A percentile compares a stretch with the other conserved stretches of the same genome.
Evolutionary conservation across 2,888 invertebrate species (phyloP).

Genomic region (Sphaerophoria taeniata): DNA sequence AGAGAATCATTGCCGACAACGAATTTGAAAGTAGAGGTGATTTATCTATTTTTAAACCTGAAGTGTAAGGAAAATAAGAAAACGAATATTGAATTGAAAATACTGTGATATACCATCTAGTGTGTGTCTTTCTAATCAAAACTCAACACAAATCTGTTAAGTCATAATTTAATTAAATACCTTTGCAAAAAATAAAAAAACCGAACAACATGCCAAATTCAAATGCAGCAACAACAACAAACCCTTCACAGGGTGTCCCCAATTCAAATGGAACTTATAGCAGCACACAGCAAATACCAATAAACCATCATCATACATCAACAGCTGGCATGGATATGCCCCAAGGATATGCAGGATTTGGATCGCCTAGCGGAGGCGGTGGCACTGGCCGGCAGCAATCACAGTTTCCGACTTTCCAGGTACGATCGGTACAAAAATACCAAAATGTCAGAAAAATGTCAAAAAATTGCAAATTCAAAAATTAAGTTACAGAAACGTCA

Average conservation of each 20-base stretch:
- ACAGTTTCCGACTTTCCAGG: constrained; percentile 76
- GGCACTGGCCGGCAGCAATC: constrained; percentile 42
- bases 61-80: constrained; percentile 19
- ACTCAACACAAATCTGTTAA: constrained; percentile 18
- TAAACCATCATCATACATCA: constrained; percentile 65
- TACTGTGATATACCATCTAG: constrained; percentile 55
- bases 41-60: constrained; percentile 53
- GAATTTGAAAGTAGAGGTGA: constrained; percentile 31
- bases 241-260: constrained; percentile 66
- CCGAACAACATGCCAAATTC: constrained; percentile 63
- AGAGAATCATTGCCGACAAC: constrained; percentile 21
- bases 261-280: constrained; percentile 68
- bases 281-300: constrained; percentile 64
- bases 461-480: background rate
- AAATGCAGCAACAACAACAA: constrained; percentile 70
- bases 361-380: constrained; percentile 53
- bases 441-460: background rate
- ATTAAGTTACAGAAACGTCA: constrained; percentile 37
- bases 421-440: constrained; percentile 5
- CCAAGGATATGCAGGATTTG: constrained; percentile 64
- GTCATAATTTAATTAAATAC: constrained; percentile 24
- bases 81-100: constrained; percentile 13
- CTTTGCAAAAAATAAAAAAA: constrained; percentile 1
- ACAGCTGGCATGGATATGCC: constrained; percentile 72
- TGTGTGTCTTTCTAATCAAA: constrained; percentile 46